phyloP scores from a whole-genome alignment of 1,140 invertebrate genomes.

The Vollenhovia emeryi region DNA sequence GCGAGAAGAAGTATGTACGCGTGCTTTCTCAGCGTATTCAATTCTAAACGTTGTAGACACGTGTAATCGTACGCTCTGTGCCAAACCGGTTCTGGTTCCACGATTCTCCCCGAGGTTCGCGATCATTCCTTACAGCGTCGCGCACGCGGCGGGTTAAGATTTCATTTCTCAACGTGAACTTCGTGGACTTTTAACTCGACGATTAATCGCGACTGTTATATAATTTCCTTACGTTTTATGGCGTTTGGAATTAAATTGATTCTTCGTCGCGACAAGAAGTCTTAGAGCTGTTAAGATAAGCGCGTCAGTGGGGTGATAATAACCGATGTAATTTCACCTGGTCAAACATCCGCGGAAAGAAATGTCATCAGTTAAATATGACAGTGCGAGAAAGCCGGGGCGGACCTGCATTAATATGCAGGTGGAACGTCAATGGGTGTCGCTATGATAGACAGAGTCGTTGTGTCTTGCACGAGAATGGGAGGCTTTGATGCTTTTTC shows the following conservation, averaged over 20 bases:
- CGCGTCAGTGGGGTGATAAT: not conserved
- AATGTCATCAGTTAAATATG: slow-evolving; percentile 55
- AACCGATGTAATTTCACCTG: not conserved
- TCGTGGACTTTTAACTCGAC: not conserved
- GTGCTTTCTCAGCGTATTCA: slow-evolving; percentile 41
- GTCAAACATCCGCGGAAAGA: not conserved
- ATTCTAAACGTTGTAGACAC: slow-evolving; percentile 31
- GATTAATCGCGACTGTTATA: not conserved
- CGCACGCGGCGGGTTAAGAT: not conserved
- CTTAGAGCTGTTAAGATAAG: no score
- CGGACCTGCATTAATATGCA: slow-evolving; percentile 78
- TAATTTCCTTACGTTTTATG: not conserved
- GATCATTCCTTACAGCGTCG: not conserved
- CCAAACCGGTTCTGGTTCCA: slow-evolving; percentile 26
- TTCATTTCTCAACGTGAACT: not conserved
- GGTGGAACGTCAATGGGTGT: slow-evolving; percentile 73
- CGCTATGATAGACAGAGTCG: slow-evolving; percentile 74
- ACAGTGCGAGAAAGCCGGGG: slow-evolving; percentile 61
- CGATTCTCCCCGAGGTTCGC: slow-evolving; percentile 7
- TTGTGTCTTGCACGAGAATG: slow-evolving; percentile 62
- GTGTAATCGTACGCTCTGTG: slow-evolving; percentile 26
- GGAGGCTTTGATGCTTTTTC: slow-evolving; percentile 59
- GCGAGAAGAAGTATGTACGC: slow-evolving; percentile 30
- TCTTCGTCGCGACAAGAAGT: not conserved
- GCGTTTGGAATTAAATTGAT: not conserved